These are phyloP conservation scores for Hypsopygia costalis DNA, from an alignment of 2,888 invertebrate species.

Conservation along the genomic window DNA sequence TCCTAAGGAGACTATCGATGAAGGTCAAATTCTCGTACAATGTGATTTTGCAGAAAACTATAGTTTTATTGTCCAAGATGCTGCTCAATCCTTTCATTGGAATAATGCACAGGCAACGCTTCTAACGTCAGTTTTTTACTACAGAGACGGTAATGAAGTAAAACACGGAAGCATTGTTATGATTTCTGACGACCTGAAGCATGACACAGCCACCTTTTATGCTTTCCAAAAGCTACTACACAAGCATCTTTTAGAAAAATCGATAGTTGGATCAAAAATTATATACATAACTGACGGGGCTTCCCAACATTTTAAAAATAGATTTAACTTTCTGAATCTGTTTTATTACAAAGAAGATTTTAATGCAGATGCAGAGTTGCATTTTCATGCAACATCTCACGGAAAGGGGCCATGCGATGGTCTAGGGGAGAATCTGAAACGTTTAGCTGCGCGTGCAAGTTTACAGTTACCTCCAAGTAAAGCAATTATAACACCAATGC, in stretches of 20 bases:
- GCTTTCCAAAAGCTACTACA: slow-evolving; percentile 3
- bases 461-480: too few species aligned
- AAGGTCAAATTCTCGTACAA: too few species aligned
- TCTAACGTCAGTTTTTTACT: too few species aligned
- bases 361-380: not conserved
- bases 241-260: not conserved
- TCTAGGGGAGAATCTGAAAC: too few species aligned
- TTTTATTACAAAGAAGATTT: not conserved
- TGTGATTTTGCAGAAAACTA: too few species aligned
- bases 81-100: too few species aligned
- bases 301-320: slow-evolving; percentile 13
- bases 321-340: slow-evolving; percentile 19
- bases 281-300: slow-evolving; percentile 4
- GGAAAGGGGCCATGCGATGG: slow-evolving; percentile 4
- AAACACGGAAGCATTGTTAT: slow-evolving; percentile 5
- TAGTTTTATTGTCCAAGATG: too few species aligned
- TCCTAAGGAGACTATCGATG: too few species aligned
- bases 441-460: too few species aligned
- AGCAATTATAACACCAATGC: too few species aligned
- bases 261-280: not conserved
- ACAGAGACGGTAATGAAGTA: not conserved
- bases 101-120: too few species aligned
- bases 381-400: slow-evolving; percentile 5
- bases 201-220: slow-evolving; percentile 19
- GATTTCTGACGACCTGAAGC: slow-evolving; percentile 18